Percentiles rank a stretch among this genome's conserved stretches.
phyloP scores from a whole-genome alignment of 37 sponge, comb jelly and placozoan genomes.

The Agelas oroides region DNA sequence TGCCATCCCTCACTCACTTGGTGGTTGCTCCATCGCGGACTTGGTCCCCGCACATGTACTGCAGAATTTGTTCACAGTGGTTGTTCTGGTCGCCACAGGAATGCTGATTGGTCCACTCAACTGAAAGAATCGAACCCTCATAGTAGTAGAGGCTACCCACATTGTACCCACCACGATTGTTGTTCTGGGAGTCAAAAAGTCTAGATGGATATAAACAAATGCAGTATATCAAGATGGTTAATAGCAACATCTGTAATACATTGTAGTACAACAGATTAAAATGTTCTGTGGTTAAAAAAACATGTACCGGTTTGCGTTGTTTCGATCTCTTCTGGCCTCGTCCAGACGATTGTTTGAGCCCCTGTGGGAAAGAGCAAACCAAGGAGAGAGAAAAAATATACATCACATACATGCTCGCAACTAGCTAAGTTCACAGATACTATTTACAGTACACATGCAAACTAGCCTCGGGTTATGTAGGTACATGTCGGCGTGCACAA shows the following conservation, averaged over 20 bases:
- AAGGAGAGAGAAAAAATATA: too few species aligned
- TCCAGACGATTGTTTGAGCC: constrained; percentile 97
- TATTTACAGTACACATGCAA: too few species aligned
- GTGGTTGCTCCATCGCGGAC: constrained; percentile 94
- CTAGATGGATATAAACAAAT: constrained; percentile 28
- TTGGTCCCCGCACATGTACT: constrained; percentile 94
- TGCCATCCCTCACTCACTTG: constrained; percentile 68
- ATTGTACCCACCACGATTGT: constrained; percentile 98
- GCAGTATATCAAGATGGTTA: too few species aligned
- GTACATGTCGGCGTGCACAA: constrained; percentile 82
- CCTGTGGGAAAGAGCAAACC: constrained; percentile 34
- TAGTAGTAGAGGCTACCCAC: constrained; percentile 97
- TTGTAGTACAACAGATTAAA: background rate
- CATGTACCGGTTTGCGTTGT: constrained; percentile 93
- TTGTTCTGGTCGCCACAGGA: constrained; percentile 94
- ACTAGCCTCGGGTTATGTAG: constrained; percentile 95
- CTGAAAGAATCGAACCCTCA: constrained; percentile 75
- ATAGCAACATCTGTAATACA: too few species aligned
- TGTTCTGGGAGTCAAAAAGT: constrained; percentile 98
- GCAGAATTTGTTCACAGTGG: constrained; percentile 93
- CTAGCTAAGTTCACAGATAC: too few species aligned
- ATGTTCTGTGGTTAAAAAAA: too few species aligned
- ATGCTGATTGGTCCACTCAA: constrained; percentile 99
- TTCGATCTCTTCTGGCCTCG: constrained; percentile 86
- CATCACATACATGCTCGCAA: too few species aligned